Percentiles rank a stretch among this genome's conserved stretches.
Evolutionary conservation across 2,888 invertebrate species (phyloP).

Genomic region (Perithous albicinctus): DNA sequence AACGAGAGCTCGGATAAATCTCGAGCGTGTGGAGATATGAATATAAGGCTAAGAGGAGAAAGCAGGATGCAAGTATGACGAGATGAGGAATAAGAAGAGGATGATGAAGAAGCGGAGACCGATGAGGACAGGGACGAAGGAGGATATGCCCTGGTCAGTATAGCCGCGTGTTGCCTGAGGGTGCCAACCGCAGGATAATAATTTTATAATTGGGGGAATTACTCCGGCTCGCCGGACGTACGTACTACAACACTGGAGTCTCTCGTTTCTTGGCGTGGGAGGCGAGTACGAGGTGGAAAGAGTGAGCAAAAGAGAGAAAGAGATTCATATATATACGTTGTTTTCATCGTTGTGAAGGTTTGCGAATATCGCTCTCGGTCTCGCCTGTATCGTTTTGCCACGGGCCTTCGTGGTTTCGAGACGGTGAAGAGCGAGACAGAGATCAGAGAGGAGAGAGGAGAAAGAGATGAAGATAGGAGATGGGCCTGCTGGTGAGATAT

Average conservation of each 20-base stretch:
- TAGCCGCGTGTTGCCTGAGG: constrained; percentile 82
- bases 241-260: constrained; percentile 64
- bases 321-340: constrained; percentile 79
- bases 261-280: constrained; percentile 80
- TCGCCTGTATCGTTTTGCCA: constrained; percentile 57
- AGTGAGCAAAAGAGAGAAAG: constrained; percentile 17
- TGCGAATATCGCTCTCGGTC: constrained; percentile 48
- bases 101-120: constrained; percentile 64
- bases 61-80: constrained; percentile 36
- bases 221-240: constrained; percentile 82
- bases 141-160: constrained; percentile 71
- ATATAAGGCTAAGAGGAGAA: constrained; percentile 8
- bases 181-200: constrained; percentile 84
- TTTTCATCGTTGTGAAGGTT: constrained; percentile 76
- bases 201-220: constrained; percentile 84
- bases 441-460: constrained; percentile 16
- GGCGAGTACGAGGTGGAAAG: constrained; percentile 70
- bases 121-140: constrained; percentile 63
- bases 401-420: constrained; percentile 60
- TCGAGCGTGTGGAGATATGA: constrained; percentile 10
- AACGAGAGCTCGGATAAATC: constrained; percentile 40
- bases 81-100: constrained; percentile 62
- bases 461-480: constrained; percentile 62
- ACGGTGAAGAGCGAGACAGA: constrained; percentile 14
- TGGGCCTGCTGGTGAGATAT: constrained; percentile 82